Evolutionary conservation across 2,797 vertebrate genomes (phyloP).

Genomic region (Bradypodion ventrale): DNA sequence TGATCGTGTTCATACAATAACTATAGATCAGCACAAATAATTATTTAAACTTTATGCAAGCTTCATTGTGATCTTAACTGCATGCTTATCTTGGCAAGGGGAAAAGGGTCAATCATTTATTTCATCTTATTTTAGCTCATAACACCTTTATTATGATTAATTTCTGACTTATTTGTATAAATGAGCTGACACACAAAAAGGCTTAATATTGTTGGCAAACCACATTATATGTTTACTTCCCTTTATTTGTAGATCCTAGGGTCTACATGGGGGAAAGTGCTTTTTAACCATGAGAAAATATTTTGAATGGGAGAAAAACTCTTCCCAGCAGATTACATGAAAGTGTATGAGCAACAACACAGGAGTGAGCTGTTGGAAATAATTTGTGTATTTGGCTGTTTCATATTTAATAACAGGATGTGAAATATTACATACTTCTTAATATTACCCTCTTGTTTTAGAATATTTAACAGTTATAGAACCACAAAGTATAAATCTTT

Average conservation of each 20-base stretch:
- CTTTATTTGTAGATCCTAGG: conserved; percentile 34
- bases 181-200: neutral
- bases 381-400: neutral
- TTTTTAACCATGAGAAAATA: neutral
- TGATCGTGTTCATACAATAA: too few relatives aligned
- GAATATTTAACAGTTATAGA: neutral
- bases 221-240: fast-evolving
- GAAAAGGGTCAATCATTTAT: too few relatives aligned
- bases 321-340: neutral
- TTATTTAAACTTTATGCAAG: too few relatives aligned
- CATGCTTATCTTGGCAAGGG: too few relatives aligned
- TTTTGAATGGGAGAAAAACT: neutral
- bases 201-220: conserved; percentile 15
- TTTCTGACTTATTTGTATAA: neutral
- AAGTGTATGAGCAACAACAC: neutral
- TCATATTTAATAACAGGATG: neutral
- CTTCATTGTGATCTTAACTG: too few relatives aligned
- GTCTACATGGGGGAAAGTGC: conserved; percentile 5
- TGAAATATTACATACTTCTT: neutral
- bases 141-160: neutral
- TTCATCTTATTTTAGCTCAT: too few relatives aligned
- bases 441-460: conserved; percentile 14
- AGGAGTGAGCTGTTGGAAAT: neutral
- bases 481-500: neutral
- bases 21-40: too few relatives aligned